Percentiles rank a stretch among this genome's conserved stretches.
phyloP scores from a whole-genome alignment of 2,888 invertebrate genomes.

The Eupithecia centaureata region DNA sequence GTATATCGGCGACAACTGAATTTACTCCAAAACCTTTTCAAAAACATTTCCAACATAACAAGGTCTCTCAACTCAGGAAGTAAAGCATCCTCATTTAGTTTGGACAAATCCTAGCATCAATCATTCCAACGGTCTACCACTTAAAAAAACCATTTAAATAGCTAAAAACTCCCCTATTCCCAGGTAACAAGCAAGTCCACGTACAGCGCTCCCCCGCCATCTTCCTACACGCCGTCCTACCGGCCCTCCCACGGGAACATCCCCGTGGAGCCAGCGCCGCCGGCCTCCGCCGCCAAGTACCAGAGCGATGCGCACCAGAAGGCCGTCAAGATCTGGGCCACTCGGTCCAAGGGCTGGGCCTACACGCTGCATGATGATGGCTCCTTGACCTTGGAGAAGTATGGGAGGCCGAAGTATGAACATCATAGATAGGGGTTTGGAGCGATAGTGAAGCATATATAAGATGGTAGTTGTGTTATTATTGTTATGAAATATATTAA shows the following conservation, averaged over 20 bases:
- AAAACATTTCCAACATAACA: not conserved
- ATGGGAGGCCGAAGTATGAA: slow-evolving; percentile 49
- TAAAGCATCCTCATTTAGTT: not conserved
- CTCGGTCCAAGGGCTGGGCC: slow-evolving; percentile 71
- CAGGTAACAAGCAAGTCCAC: slow-evolving; percentile 60
- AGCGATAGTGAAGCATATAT: not conserved
- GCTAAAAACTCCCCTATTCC: not conserved
- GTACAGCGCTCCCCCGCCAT: slow-evolving; percentile 45
- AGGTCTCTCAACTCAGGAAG: not conserved
- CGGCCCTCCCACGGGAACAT: slow-evolving; percentile 23
- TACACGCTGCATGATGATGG: slow-evolving; percentile 76
- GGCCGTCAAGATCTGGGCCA: slow-evolving; percentile 75
- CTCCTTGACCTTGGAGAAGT: slow-evolving; percentile 66
- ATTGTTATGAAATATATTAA: slow-evolving; percentile 2
- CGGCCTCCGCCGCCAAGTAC: slow-evolving; percentile 57
- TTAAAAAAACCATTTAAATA: not conserved
- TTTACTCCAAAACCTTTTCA: too few species aligned
- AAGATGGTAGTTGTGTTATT: not conserved
- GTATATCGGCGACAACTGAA: too few species aligned
- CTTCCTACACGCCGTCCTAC: slow-evolving; percentile 36
- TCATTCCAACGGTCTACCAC: not conserved
- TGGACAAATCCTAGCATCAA: not conserved
- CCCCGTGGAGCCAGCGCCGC: slow-evolving; percentile 66
- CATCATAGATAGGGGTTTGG: slow-evolving; percentile 26
- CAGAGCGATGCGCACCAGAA: slow-evolving; percentile 78